These are phyloP conservation scores for Malthinus flaveolus DNA, from an alignment of 2,888 invertebrate genomes.

Conservation along the genomic window DNA sequence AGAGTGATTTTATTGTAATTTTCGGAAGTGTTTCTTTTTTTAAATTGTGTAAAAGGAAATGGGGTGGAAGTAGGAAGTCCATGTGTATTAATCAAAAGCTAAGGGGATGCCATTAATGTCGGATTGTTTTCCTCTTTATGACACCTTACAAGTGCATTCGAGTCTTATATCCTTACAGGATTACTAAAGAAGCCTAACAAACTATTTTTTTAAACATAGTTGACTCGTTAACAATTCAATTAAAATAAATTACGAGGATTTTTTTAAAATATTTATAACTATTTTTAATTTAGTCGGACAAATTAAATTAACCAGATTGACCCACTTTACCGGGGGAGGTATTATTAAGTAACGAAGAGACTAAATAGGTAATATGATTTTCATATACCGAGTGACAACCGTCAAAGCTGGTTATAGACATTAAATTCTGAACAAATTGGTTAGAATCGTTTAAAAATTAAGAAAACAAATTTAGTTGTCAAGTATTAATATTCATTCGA, in stretches of 20 bases:
- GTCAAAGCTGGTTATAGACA: no score
- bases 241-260: not conserved
- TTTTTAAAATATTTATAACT: no score
- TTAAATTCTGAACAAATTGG: no score
- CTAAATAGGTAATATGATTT: no score
- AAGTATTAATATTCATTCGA: no score
- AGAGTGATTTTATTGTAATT: not conserved
- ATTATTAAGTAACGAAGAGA: not conserved
- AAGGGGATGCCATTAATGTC: slow-evolving; percentile 26
- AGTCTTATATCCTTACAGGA: slow-evolving; percentile 47
- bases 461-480: no score
- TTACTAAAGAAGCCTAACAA: slow-evolving; percentile 45
- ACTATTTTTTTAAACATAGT: slow-evolving; percentile 12
- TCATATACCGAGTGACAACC: no score
- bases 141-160: slow-evolving; percentile 42
- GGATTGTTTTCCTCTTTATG: slow-evolving; percentile 41
- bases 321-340: no score
- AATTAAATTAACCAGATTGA: not conserved
- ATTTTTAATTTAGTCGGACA: not conserved
- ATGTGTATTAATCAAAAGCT: slow-evolving; percentile 20
- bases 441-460: no score
- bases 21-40: not conserved
- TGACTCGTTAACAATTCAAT: slow-evolving; percentile 14
- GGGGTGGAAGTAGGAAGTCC: slow-evolving; percentile 20
- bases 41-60: slow-evolving; percentile 2